A percentile compares a stretch with the other conserved stretches of the same genome.
phyloP scores from a whole-genome alignment of 2,888 invertebrate genomes.

The Maniola hyperantus region DNA sequence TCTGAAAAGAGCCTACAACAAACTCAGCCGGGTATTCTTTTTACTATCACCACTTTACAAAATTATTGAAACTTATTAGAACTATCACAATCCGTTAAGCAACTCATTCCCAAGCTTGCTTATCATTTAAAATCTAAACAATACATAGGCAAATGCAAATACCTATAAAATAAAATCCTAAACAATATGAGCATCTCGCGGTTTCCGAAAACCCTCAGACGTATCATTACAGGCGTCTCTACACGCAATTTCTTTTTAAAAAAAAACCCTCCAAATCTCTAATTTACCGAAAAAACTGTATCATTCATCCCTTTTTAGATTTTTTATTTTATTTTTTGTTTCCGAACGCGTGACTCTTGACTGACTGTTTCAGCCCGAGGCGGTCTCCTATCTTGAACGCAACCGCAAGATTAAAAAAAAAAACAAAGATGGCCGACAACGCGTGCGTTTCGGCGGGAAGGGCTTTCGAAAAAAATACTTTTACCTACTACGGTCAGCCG shows the following conservation, averaged over 20 bases:
- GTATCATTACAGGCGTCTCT: constrained; percentile 65
- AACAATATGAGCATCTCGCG: constrained; percentile 24
- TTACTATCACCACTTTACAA: too few species aligned
- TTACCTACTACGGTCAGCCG: constrained; percentile 59
- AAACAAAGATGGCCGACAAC: constrained; percentile 62
- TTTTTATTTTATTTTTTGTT: constrained; percentile 55
- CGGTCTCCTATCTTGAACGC: constrained; percentile 66
- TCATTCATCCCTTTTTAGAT: constrained; percentile 73
- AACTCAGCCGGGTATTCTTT: too few species aligned
- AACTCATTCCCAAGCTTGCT: too few species aligned
- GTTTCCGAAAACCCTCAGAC: constrained; percentile 56
- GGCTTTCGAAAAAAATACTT: constrained; percentile 68
- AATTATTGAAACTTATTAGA: too few species aligned
- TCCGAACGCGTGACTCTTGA: constrained; percentile 79
- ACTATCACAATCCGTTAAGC: too few species aligned
- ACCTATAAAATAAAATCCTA: constrained; percentile 36
- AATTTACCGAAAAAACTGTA: constrained; percentile 81
- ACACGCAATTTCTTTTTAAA: constrained; percentile 77
- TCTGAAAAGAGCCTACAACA: too few species aligned
- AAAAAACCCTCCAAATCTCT: constrained; percentile 67
- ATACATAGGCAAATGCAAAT: not conserved
- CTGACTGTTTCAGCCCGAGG: constrained; percentile 77
- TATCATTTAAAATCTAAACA: not conserved
- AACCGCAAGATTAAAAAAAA: constrained; percentile 65
- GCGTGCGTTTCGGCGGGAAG: constrained; percentile 61